These are phyloP conservation scores for Molothrus aeneus DNA, from an alignment of 2,797 vertebrate genomes.

Conservation along the genomic window DNA sequence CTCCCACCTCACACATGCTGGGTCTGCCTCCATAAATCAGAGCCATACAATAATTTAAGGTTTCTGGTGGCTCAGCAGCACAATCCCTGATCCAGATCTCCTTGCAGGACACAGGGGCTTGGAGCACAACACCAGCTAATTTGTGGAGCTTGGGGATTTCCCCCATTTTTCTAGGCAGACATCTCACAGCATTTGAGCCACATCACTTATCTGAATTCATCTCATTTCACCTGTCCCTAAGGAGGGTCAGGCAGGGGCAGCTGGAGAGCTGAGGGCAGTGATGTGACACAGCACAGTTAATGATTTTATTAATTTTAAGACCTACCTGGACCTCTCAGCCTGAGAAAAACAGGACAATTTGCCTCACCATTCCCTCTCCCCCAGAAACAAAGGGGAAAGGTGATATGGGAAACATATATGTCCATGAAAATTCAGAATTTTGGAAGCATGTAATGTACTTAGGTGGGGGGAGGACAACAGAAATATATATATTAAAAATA, in stretches of 20 bases:
- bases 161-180: neutral
- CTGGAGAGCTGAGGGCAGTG: neutral
- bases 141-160: accelerated
- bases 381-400: neutral
- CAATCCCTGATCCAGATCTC: neutral
- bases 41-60: accelerated
- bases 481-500: neutral
- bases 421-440: neutral
- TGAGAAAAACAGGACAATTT: too few relatives aligned
- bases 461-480: neutral
- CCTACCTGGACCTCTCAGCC: accelerated
- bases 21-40: accelerated
- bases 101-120: accelerated
- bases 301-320: neutral
- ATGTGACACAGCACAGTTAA: neutral
- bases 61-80: neutral
- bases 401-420: neutral
- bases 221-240: accelerated
- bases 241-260: neutral
- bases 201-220: neutral
- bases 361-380: accelerated
- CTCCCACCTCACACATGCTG: accelerated
- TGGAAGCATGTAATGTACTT: neutral
- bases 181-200: neutral
- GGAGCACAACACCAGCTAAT: accelerated